Evolutionary conservation across 2,888 invertebrate species (phyloP).

Genomic region (Petrolisthes manimaculis): DNA sequence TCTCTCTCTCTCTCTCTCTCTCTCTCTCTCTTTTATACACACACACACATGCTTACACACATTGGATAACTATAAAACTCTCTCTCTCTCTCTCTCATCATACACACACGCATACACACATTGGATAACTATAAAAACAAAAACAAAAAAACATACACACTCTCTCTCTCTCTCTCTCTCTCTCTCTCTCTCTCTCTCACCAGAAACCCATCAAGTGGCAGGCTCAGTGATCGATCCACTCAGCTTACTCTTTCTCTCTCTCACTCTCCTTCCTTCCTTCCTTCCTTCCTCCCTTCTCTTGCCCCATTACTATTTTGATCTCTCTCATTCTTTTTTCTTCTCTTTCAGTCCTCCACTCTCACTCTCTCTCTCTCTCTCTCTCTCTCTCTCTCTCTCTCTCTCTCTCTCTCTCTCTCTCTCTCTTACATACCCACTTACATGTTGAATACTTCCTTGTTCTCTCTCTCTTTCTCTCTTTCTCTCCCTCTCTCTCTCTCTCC

Average conservation of each 20-base stretch:
- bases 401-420: neutral
- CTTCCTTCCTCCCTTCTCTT: neutral
- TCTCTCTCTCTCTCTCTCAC: constrained; percentile 18
- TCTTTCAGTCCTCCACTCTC: neutral
- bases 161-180: constrained; percentile 18
- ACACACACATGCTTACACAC: too few relatives aligned
- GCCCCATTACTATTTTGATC: neutral
- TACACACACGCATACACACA: too few relatives aligned
- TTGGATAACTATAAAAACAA: too few relatives aligned
- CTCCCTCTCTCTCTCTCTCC: neutral
- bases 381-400: neutral
- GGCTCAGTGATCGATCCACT: neutral
- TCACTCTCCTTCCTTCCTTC: neutral
- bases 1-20: neutral
- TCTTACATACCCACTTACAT: neutral
- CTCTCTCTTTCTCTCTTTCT: neutral
- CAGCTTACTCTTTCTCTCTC: constrained; percentile 9
- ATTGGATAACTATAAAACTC: too few relatives aligned
- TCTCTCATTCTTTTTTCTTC: constrained; percentile 13
- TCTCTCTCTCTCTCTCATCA: too few relatives aligned
- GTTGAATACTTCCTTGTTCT: neutral
- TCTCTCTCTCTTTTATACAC: too few relatives aligned
- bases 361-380: neutral
- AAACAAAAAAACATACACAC: too few relatives aligned
- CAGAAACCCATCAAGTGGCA: neutral